phyloP scores from a whole-genome alignment of 1,140 invertebrate species.

The Drosophila virilis region DNA sequence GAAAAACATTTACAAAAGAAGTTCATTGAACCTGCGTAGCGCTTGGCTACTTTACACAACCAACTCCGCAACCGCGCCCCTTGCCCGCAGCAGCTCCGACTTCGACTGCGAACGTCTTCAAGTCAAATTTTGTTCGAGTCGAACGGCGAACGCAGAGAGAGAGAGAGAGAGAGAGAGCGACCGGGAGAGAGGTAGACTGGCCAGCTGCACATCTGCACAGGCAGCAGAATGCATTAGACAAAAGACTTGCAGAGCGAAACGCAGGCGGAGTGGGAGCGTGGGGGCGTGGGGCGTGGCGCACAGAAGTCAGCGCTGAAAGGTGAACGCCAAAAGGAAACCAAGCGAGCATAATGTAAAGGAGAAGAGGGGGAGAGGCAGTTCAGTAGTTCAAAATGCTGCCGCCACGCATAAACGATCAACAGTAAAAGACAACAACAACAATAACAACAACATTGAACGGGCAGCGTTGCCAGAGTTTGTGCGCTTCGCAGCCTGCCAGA shows the following conservation, averaged over 20 bases:
- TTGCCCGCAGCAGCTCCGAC: conserved; percentile 10
- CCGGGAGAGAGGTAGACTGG: background rate
- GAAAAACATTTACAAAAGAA: conserved; percentile 79
- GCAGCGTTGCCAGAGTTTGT: conserved; percentile 12
- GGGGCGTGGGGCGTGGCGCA: conserved; percentile 12
- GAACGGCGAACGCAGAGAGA: background rate
- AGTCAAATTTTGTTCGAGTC: conserved; percentile 33
- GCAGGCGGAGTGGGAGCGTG: background rate
- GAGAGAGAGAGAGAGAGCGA: background rate
- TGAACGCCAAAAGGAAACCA: background rate
- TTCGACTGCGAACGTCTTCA: conserved; percentile 11
- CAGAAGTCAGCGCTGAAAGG: conserved; percentile 26
- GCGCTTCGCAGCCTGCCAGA: conserved; percentile 4
- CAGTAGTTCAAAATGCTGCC: background rate
- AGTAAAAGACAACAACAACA: background rate
- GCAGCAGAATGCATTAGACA: conserved; percentile 37
- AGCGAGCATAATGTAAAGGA: background rate
- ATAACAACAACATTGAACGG: background rate
- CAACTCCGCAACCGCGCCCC: background rate
- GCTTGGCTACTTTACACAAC: conserved; percentile 67
- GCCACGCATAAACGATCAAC: conserved; percentile 12
- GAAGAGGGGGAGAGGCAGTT: background rate
- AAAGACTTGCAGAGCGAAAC: background rate
- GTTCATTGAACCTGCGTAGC: conserved; percentile 72
- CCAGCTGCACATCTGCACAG: conserved; percentile 39